These are phyloP conservation scores for Tyrophagus putrescentiae DNA, from an alignment of 1,140 invertebrate genomes.

Conservation along the genomic window DNA sequence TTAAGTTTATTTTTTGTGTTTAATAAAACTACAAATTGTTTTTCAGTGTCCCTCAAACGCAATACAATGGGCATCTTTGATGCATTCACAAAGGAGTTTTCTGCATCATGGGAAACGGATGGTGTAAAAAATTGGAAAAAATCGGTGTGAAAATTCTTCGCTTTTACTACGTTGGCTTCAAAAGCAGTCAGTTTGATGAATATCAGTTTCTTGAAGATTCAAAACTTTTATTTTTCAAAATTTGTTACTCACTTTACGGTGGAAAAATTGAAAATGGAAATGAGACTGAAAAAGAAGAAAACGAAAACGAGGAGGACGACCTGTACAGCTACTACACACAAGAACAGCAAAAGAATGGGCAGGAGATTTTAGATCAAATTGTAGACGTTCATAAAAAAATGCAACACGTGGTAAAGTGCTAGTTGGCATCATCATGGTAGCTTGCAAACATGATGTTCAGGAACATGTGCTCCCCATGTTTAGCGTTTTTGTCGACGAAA, in stretches of 20 bases:
- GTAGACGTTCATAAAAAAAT: neutral
- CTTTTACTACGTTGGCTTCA: neutral
- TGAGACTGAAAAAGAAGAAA: no score
- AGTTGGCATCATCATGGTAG: neutral
- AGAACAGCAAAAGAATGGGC: neutral
- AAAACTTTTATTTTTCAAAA: neutral
- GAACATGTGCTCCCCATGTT: slow-evolving; percentile 7
- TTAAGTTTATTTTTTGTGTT: no score
- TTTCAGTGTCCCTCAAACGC: no score
- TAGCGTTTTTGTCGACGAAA: neutral
- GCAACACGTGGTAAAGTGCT: neutral
- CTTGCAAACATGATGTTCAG: neutral
- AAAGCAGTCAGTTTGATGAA: neutral
- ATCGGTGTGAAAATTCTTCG: neutral
- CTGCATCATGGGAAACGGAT: neutral
- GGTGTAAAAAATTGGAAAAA: neutral
- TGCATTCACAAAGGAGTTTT: slow-evolving; percentile 3
- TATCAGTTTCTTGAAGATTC: neutral
- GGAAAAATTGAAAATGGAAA: neutral
- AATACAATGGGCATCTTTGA: neutral
- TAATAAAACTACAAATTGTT: no score
- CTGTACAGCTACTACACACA: neutral
- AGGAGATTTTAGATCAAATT: neutral
- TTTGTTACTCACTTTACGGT: slow-evolving; percentile 1
- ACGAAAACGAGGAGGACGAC: no score